These are phyloP conservation scores for Glomeris marginata DNA, from an alignment of 2,888 invertebrate species.

Conservation along the genomic window DNA sequence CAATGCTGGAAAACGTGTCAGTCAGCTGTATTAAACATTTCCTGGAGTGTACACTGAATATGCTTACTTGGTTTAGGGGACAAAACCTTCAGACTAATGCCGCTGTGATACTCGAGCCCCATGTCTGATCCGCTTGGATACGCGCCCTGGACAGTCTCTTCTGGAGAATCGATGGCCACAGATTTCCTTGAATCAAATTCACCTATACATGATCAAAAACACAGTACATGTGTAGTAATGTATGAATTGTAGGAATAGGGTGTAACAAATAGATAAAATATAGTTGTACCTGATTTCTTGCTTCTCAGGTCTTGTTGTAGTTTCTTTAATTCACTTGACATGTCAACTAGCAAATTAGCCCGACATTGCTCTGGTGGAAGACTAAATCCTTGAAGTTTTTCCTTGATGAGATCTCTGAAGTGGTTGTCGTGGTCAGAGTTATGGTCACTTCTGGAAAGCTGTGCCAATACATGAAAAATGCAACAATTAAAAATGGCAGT, in stretches of 20 bases:
- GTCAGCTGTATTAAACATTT: background rate
- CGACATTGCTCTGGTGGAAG: conserved; percentile 70
- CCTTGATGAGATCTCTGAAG: conserved; percentile 49
- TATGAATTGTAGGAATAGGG: background rate
- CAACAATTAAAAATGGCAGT: background rate
- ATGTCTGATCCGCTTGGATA: no score
- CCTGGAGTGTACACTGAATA: background rate
- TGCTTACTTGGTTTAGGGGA: background rate
- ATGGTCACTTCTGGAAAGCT: conserved; percentile 10
- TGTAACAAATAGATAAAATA: background rate
- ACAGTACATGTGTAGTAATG: background rate
- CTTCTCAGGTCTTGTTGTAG: conserved; percentile 60
- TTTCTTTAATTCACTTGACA: conserved; percentile 70
- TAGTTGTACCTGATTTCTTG: conserved; percentile 13
- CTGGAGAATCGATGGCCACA: conserved; percentile 7
- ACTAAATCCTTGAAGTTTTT: conserved; percentile 63
- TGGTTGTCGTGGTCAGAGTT: conserved; percentile 31
- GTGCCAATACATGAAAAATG: background rate
- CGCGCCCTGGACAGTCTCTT: no score
- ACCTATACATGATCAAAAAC: conserved; percentile 1
- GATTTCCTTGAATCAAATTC: conserved; percentile 11
- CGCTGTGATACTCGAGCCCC: background rate
- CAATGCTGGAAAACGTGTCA: conserved; percentile 3
- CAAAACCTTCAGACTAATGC: background rate
- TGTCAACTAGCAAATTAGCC: conserved; percentile 66